Evolutionary conservation across 2,888 invertebrate species (phyloP).

Genomic region (Drosophila mimica): DNA sequence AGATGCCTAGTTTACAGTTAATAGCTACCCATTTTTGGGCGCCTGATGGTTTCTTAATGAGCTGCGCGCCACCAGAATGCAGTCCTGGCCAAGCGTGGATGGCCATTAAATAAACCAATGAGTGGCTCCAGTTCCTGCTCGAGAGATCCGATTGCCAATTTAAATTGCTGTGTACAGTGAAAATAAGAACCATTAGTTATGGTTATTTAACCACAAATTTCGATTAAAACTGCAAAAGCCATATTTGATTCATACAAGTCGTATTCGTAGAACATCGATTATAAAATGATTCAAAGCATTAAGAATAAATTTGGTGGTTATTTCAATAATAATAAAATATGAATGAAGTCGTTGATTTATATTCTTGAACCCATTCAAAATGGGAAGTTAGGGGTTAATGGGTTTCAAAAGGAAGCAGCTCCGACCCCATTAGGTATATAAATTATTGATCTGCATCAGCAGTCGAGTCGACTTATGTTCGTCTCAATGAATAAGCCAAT

Average conservation of each 20-base stretch:
- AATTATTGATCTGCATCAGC: neutral
- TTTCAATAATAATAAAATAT: neutral
- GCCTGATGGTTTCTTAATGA: slow-evolving; percentile 74
- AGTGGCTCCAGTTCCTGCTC: slow-evolving; percentile 1
- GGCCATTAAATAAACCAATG: slow-evolving; percentile 54
- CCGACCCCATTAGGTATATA: neutral
- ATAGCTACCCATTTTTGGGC: slow-evolving; percentile 34
- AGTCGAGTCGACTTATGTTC: neutral
- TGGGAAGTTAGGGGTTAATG: neutral
- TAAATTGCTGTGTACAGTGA: slow-evolving; percentile 40
- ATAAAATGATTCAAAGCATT: neutral
- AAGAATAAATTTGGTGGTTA: neutral
- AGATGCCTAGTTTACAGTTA: slow-evolving; percentile 28
- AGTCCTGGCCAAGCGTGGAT: slow-evolving; percentile 40
- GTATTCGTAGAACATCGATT: neutral
- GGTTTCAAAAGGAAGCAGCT: neutral
- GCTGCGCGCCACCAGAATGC: slow-evolving; percentile 52
- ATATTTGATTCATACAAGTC: neutral
- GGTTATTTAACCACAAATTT: neutral
- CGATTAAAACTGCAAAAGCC: neutral
- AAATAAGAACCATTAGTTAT: neutral
- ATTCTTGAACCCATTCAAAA: neutral
- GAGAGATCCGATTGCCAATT: slow-evolving; percentile 32
- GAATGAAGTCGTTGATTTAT: no score
- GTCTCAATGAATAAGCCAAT: neutral